Conservation (phyloP, 1,140 invertebrate species). For the Drosophila rufa region DNA sequence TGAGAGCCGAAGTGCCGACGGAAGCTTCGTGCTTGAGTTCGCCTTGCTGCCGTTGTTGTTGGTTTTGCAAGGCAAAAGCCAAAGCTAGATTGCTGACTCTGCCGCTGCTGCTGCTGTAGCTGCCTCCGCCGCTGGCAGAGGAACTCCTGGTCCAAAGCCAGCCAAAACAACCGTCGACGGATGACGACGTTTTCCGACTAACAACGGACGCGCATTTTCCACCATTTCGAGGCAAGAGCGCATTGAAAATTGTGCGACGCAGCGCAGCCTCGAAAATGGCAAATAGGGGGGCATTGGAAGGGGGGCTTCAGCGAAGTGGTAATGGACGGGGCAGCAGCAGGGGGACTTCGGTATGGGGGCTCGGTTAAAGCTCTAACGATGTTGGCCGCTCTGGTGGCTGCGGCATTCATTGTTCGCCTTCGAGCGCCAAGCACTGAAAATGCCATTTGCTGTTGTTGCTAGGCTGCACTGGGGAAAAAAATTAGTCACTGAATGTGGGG, state of each 20-base stretch:
- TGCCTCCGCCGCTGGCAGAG: slow-evolving; percentile 40
- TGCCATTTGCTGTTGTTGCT: slow-evolving; percentile 49
- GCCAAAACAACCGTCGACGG: slow-evolving; percentile 82
- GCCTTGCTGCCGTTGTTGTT: slow-evolving; percentile 17
- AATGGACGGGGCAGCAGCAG: slow-evolving; percentile 12
- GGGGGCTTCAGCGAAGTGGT: slow-evolving; percentile 23
- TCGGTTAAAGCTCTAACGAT: slow-evolving; percentile 77
- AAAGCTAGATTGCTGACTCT: slow-evolving; percentile 44
- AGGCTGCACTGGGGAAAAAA: background rate
- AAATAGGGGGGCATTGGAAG: background rate
- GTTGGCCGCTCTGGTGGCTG: slow-evolving; percentile 61
- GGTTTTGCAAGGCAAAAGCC: slow-evolving; percentile 29
- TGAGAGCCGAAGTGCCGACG: slow-evolving; percentile 46
- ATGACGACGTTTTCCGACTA: slow-evolving; percentile 84
- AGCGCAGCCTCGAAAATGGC: slow-evolving; percentile 67
- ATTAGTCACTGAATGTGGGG: background rate
- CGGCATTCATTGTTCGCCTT: slow-evolving; percentile 76
- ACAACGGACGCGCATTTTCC: slow-evolving; percentile 83
- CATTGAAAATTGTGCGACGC: slow-evolving; percentile 82
- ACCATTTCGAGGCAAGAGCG: slow-evolving; percentile 81
- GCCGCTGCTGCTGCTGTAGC: slow-evolving; percentile 13
- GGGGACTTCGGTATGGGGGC: slow-evolving; percentile 8
- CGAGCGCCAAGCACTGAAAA: slow-evolving; percentile 63
- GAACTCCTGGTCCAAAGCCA: slow-evolving; percentile 57
- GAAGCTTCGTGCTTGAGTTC: slow-evolving; percentile 59